Evolutionary conservation across 1,140 invertebrate species (phyloP).

Genomic region (Araneus ventricosus): DNA sequence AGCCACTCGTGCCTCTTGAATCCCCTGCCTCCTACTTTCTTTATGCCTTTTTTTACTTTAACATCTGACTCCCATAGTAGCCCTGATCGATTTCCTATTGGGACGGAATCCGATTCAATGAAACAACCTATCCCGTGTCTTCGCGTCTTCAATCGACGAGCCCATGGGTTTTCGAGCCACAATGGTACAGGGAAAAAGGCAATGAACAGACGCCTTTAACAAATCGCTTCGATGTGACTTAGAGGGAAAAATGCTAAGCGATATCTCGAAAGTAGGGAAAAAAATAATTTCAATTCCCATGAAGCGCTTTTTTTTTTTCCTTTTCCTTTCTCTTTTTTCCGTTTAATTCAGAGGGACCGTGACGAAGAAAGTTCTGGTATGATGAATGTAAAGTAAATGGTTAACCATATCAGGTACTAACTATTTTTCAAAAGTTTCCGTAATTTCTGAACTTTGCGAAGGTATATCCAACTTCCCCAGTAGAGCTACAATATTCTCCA

Average conservation of each 20-base stretch:
- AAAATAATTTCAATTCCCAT: too few species aligned
- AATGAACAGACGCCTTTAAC: slow-evolving; percentile 6
- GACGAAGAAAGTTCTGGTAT: too few species aligned
- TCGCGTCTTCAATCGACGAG: slow-evolving; percentile 15
- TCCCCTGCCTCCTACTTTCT: not conserved
- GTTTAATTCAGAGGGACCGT: too few species aligned
- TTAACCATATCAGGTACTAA: too few species aligned
- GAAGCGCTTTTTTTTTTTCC: too few species aligned
- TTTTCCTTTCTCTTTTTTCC: too few species aligned
- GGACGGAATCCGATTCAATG: slow-evolving; percentile 55
- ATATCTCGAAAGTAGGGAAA: too few species aligned
- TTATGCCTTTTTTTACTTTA: not conserved
- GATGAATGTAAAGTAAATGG: too few species aligned
- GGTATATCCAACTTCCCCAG: too few species aligned
- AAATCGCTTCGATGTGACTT: not conserved
- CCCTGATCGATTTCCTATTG: slow-evolving; percentile 67
- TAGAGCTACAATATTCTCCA: too few species aligned
- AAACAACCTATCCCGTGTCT: slow-evolving; percentile 46
- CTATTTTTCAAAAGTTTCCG: too few species aligned
- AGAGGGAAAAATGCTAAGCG: not conserved
- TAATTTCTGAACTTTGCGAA: too few species aligned
- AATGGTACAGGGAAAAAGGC: not conserved
- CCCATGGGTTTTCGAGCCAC: not conserved
- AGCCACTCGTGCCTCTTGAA: slow-evolving; percentile 43
- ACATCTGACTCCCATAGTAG: slow-evolving; percentile 66